phyloP scores from a whole-genome alignment of 1,140 invertebrate genomes.

The Hylaeus anthracinus region DNA sequence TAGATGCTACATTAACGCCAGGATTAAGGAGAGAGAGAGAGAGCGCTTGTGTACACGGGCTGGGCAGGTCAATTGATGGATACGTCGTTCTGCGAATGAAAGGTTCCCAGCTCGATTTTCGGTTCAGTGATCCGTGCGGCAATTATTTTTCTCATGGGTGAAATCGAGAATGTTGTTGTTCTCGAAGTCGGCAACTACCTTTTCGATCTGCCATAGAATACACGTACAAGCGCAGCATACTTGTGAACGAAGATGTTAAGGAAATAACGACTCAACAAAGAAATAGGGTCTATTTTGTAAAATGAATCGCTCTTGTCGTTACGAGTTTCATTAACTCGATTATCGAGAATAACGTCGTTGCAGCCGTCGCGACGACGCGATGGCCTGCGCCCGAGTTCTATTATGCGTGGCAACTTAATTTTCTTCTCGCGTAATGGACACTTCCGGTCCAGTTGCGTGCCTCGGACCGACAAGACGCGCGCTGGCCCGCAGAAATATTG shows the following conservation, averaged over 20 bases:
- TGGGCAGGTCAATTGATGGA: conserved; percentile 6
- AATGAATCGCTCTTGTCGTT: too few relatives aligned
- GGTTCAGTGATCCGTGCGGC: conserved; percentile 12
- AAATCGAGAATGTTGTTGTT: too few relatives aligned
- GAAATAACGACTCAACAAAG: too few relatives aligned
- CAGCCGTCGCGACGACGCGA: too few relatives aligned
- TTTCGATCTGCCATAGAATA: too few relatives aligned
- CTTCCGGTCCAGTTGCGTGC: conserved; percentile 48
- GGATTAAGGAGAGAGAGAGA: conserved; percentile 3
- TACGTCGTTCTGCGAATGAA: not conserved
- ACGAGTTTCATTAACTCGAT: too few relatives aligned
- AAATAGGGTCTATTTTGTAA: too few relatives aligned
- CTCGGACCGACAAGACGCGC: conserved; percentile 45
- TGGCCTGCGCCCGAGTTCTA: not conserved
- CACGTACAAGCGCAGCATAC: too few relatives aligned
- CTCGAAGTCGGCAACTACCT: too few relatives aligned
- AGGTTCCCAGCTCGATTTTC: not conserved
- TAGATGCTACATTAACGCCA: not conserved
- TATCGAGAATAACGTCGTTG: too few relatives aligned
- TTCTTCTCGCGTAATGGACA: conserved; percentile 51
- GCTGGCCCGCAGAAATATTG: conserved; percentile 23
- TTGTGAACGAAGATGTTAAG: too few relatives aligned
- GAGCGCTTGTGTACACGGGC: not conserved
- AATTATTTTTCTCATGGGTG: not conserved
- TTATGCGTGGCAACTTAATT: conserved; percentile 28